Base-by-base conservation (phyloP, 53 echinoderm and acorn worm species). In the Pentamera pediparva region DNA sequence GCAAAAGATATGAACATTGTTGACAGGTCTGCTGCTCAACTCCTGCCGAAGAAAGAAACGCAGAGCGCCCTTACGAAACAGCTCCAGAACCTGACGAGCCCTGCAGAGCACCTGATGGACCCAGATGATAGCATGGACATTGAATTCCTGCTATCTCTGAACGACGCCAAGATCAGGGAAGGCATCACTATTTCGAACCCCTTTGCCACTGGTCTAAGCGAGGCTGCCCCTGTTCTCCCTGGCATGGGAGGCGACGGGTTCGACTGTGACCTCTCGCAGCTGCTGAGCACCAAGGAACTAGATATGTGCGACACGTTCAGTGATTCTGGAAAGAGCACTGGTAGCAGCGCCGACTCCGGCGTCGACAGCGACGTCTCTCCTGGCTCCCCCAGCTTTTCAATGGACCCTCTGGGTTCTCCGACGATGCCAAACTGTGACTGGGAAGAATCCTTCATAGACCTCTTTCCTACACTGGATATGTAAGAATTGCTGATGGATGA, bases 401-500 rank as follows among this genome's bases (percentile, higher is more conserved):
- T 50, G 3, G 86, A 78, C 18, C 62, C 76, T 47, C 74, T 80
- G 4, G 75, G 84, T 20, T 78, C 83, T 21, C 82, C 76, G 18
- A 75, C 60, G 2, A 24, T 88, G 27, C 83, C 89, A 47, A 89
- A 93, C 41, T 69, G 82, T 20, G 69, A 78, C 13, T 98, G 98
- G 98, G 90, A 98, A 62, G 98, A 98, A 37, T 90, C 98, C 20
- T 98, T 98, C 64, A 89, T 86, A 25, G 86, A 98, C 35, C 84
- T 98, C 17, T 98, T 98, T 37, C 91, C 98, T 18, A 86, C 91
- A 0, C 80, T 98, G 38, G 86, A 87, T 34, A 47, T 77, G 76
- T 83, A 69, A 48, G 33, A 17, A 4, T 22, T 29, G 29, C 11
- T 28, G n/a, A n/a, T n/a, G n/a, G n/a, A n/a, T n/a, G n/a, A n/a